Base-by-base conservation (phyloP, 2,888 invertebrate species). In the Pterobdella sp. region DNA sequence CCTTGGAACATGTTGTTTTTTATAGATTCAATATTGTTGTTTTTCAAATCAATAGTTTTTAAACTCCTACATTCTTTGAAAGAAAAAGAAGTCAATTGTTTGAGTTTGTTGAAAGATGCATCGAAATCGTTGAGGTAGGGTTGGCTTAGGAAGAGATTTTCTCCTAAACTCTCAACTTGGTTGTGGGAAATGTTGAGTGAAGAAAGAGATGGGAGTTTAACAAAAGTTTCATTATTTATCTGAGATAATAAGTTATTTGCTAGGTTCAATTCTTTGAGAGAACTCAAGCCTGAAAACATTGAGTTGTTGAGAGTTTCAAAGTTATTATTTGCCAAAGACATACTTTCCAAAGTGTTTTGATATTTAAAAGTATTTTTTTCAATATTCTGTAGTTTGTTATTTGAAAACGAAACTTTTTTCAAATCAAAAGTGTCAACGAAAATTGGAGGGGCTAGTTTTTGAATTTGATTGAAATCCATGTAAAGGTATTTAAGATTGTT, bases 51-150 rank as follows among this genome's bases (percentile, higher is more conserved):
- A 32, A 71, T 56, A 14, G 31, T 29, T 7, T 31, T 49, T 14
- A 71, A n/a, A 14, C 31, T n/a, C n/a, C 71, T 29, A n/a, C 37
- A 56, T 10, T 63, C 22, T 14, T 1, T 14, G 63, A 71, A 71
- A 0, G 63, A 34, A 10, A 7, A 7, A 22, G 52, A n/a, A 2
- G 56, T 26, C 34, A 71, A 1, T 10, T 63, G n/a, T 35, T 32
- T 31, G n/a, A 71, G 10, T 32, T 71, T 34, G 71, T 71, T 71
- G 71, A n/a, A 36, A n/a, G 71, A 71, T 18, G 36, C 22, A 52
- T 71, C 71, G n/a, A 71, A 32, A 3, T 34, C 26, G 60, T 56
- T 29, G 29, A 71, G 1, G 1, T 63, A 18, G 2, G 3, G 18
- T 1, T n/a, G 36, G 10, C n/a, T 26, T 18, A 32, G n/a, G 34